These are phyloP conservation scores for Chloropsis cyanopogon DNA, from an alignment of 2,113 vertebrate genomes.

Conservation along the genomic window DNA sequence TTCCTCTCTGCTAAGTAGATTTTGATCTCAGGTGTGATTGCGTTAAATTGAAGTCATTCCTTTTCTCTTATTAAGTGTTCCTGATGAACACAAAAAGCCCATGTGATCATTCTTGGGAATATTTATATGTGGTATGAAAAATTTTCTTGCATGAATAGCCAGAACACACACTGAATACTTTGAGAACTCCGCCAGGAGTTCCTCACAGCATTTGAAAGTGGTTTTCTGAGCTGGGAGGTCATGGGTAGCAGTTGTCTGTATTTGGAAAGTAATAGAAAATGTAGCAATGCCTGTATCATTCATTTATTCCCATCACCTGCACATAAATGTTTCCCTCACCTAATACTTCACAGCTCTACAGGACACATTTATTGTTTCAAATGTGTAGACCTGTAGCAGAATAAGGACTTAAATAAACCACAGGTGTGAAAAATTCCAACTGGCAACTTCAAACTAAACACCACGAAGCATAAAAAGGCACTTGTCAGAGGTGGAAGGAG, in stretches of 20 bases:
- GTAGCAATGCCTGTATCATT: background rate
- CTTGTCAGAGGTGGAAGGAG: slow-evolving; percentile 44
- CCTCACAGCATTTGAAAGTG: background rate
- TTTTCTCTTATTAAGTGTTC: background rate
- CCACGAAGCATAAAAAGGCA: slow-evolving; percentile 9
- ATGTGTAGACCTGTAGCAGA: background rate
- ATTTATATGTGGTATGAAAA: background rate
- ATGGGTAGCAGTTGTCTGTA: background rate
- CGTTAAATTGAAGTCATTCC: background rate
- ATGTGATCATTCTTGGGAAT: background rate
- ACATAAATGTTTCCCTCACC: slow-evolving; percentile 28
- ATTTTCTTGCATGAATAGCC: background rate
- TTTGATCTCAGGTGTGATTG: background rate
- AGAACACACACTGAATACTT: background rate
- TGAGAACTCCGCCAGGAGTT: background rate
- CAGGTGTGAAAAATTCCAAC: slow-evolving; percentile 51
- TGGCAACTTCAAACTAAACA: slow-evolving; percentile 32
- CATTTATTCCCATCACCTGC: slow-evolving; percentile 6
- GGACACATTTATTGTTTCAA: slow-evolving; percentile 38
- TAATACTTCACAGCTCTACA: slow-evolving; percentile 14
- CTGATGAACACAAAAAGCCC: background rate
- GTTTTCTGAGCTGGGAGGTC: background rate
- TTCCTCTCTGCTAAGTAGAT: background rate
- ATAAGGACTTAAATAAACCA: slow-evolving; percentile 42
- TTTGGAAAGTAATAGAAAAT: slow-evolving; percentile 22